Percentiles rank a stretch among this genome's conserved stretches.
phyloP scores from a whole-genome alignment of 2,113 vertebrate genomes.

The Symphodus melops region DNA sequence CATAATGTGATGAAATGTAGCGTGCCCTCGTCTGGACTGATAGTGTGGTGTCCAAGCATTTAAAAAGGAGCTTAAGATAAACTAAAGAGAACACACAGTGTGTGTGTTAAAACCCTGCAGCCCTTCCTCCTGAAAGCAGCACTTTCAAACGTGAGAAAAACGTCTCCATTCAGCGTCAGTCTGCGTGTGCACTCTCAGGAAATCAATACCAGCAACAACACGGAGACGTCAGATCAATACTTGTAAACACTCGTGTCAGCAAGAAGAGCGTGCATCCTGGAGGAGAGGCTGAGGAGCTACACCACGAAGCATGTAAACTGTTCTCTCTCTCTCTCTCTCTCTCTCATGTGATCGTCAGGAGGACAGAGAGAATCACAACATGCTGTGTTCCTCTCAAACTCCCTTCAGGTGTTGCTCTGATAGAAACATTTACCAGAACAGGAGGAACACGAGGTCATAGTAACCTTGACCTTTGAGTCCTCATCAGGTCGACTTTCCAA shows the following conservation, averaged over 20 bases:
- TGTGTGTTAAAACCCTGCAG: neutral
- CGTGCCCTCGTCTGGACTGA: no score
- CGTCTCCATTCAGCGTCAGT: slow-evolving; percentile 3
- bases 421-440: no score
- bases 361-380: neutral
- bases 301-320: no score
- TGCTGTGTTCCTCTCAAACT: neutral
- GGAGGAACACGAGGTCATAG: no score
- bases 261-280: neutral
- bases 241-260: slow-evolving; percentile 27
- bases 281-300: neutral
- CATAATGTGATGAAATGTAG: no score
- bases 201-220: slow-evolving; percentile 51
- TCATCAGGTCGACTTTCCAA: no score
- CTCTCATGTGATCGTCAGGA: neutral
- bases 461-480: no score
- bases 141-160: neutral
- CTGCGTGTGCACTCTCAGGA: slow-evolving; percentile 13
- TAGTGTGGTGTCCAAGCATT: neutral
- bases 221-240: slow-evolving; percentile 15
- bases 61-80: neutral
- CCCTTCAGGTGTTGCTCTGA: neutral
- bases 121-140: neutral
- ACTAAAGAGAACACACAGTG: no score
- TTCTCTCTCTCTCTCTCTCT: neutral